A percentile compares a stretch with the other conserved stretches of the same genome.
phyloP scores from a whole-genome alignment of 1,140 invertebrate genomes.

The Danaus plexippus region DNA sequence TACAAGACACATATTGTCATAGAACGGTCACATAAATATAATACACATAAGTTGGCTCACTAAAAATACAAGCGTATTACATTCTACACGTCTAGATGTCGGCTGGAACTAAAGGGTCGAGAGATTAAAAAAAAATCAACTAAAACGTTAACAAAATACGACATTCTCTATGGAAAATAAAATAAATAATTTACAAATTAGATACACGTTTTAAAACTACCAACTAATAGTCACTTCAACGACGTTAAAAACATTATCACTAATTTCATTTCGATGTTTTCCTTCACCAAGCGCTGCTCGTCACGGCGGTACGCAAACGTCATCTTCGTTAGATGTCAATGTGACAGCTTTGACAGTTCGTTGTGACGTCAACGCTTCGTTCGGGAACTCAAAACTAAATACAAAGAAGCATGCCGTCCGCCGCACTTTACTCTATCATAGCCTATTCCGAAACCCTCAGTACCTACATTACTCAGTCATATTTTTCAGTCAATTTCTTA shows the following conservation, averaged over 20 bases:
- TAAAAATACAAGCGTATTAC: slow-evolving; percentile 70
- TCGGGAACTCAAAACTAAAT: slow-evolving; percentile 36
- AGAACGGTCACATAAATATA: slow-evolving; percentile 55
- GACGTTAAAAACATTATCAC: slow-evolving; percentile 52
- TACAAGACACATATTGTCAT: slow-evolving; percentile 46
- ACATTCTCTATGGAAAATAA: slow-evolving; percentile 70
- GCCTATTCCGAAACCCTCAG: slow-evolving; percentile 61
- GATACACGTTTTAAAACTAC: slow-evolving; percentile 65
- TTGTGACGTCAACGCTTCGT: slow-evolving; percentile 31
- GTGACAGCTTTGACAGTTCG: slow-evolving; percentile 1
- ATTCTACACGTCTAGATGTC: slow-evolving; percentile 62
- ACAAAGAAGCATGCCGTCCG: slow-evolving; percentile 57
- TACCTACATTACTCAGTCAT: slow-evolving; percentile 70
- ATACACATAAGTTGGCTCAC: slow-evolving; percentile 66
- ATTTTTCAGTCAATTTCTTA: slow-evolving; percentile 70
- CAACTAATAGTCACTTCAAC: slow-evolving; percentile 63
- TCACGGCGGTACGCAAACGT: slow-evolving; percentile 3
- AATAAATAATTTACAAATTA: slow-evolving; percentile 72
- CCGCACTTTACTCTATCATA: slow-evolving; percentile 63
- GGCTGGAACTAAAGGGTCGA: slow-evolving; percentile 61
- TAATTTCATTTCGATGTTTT: slow-evolving; percentile 41
- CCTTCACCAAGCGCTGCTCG: slow-evolving; percentile 30
- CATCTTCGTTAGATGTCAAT: neutral
- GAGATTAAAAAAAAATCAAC: slow-evolving; percentile 67
- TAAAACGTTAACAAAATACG: slow-evolving; percentile 72